These are phyloP conservation scores for Taphrorychus bicolor DNA, from an alignment of 2,888 invertebrate genomes.

Conservation along the genomic window DNA sequence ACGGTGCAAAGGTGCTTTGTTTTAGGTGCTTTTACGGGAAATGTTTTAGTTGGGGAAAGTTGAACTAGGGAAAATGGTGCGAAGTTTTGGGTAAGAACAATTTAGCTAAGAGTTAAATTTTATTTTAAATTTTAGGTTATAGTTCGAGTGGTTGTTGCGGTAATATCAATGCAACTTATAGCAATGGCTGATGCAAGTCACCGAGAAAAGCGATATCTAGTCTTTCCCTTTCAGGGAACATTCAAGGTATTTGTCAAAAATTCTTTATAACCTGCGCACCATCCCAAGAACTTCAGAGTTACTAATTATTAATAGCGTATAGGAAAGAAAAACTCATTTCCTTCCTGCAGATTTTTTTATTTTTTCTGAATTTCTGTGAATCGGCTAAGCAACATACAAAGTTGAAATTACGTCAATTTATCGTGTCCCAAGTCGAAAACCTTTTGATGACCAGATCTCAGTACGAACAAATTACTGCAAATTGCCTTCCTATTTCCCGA, in stretches of 20 bases:
- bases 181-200: constrained; percentile 10
- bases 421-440: too few relatives aligned
- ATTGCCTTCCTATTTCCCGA: too few relatives aligned
- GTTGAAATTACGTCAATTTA: too few relatives aligned
- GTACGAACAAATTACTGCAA: too few relatives aligned
- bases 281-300: too few relatives aligned
- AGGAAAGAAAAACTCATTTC: too few relatives aligned
- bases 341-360: too few relatives aligned
- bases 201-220: constrained; percentile 41
- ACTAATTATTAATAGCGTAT: too few relatives aligned
- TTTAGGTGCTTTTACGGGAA: constrained; percentile 14
- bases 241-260: constrained; percentile 55
- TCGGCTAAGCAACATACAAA: too few relatives aligned
- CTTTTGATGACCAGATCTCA: too few relatives aligned
- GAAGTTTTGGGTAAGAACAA: not conserved
- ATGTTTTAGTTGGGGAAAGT: constrained; percentile 15
- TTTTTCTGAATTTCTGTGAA: too few relatives aligned
- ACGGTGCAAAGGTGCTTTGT: constrained; percentile 18
- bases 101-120: not conserved
- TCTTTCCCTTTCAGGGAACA: constrained; percentile 50
- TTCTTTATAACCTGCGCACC: too few relatives aligned
- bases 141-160: not conserved
- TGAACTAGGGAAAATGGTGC: constrained; percentile 10
- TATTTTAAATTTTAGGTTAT: not conserved
- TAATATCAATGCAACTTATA: not conserved